phyloP scores from a whole-genome alignment of 2,797 vertebrate genomes.

The Trematomus bernacchii region DNA sequence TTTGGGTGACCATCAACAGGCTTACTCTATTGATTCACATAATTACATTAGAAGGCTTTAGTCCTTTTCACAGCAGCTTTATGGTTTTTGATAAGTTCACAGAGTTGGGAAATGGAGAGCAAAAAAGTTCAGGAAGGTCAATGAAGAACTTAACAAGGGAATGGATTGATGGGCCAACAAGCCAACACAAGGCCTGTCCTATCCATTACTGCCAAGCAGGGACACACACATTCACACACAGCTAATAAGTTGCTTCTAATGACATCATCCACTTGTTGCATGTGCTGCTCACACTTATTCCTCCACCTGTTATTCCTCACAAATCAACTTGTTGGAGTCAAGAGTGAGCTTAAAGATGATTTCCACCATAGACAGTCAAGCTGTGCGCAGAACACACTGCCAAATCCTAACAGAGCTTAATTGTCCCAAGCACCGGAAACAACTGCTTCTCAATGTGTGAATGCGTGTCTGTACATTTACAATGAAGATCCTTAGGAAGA shows the following conservation, averaged over 20 bases:
- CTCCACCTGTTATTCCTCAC: slow-evolving; percentile 38
- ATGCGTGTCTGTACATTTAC: neutral
- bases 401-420: neutral
- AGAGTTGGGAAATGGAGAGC: slow-evolving; percentile 30
- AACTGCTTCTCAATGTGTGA: neutral
- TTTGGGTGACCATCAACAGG: slow-evolving; percentile 50
- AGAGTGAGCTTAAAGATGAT: slow-evolving; percentile 5
- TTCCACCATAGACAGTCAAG: neutral
- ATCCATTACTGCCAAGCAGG: slow-evolving; percentile 43
- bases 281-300: slow-evolving; percentile 2
- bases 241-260: slow-evolving; percentile 40
- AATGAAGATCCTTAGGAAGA: neutral
- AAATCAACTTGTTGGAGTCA: slow-evolving; percentile 26
- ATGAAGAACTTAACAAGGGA: slow-evolving; percentile 35
- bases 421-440: slow-evolving; percentile 2
- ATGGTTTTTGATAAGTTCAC: slow-evolving; percentile 41
- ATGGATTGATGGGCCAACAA: slow-evolving; percentile 42
- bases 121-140: slow-evolving; percentile 24
- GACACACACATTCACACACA: slow-evolving; percentile 3
- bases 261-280: slow-evolving; percentile 33
- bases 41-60: slow-evolving; percentile 59
- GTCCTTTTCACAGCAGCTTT: slow-evolving; percentile 59
- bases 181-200: slow-evolving; percentile 27
- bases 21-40: slow-evolving; percentile 59
- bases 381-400: neutral